Base-by-base conservation (phyloP, 2,888 invertebrate species). In the Orchesella flavescens region DNA sequence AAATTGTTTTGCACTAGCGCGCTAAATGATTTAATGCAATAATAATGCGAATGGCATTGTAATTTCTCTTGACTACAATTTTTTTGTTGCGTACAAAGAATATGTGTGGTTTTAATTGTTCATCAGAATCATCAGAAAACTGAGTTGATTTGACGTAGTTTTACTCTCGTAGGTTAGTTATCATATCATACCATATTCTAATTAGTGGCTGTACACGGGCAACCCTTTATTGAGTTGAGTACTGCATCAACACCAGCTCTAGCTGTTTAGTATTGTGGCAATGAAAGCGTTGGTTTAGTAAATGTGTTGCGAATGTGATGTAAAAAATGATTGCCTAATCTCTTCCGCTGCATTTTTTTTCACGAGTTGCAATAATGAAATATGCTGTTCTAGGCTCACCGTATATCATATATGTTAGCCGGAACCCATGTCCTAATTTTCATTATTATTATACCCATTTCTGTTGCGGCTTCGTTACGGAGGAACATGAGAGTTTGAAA, bases 341-440 rank as follows among this genome's bases (percentile, higher is more conserved):
- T 53, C 44, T 76, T 76, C 68, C 68, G 66, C 68, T 76, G 68
- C 66, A 76, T 13, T 55, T 63, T 63, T 63, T 63, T 24, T 63
- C 24, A 23, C n/a, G 59, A 17, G 17, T 53, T 53, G 15, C n/a
- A 53, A 53, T 53, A 19, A 21, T n/a, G 57, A n/a, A 59, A 4
- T 59, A 12, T 21, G 59, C 12, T 21, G 19, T 2, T 59, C n/a
- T n/a, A 4, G 19, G 34, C 7, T 34, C 7, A 34, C 34, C 3
- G n/a, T n/a, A n/a, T n/a, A 5, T 23, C 66, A 7, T 66, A 17
- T 10, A 61, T 59, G 71, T 46, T 72, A 78, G 65, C 79, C 80
- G 80, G 80, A 80, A 80, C 73, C 80, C 19, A 55, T 57, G 73
- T 71, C 59, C 80, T 21, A 71, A 24, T 73, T 80, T 80, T 10